Percentiles rank a stretch among this genome's conserved stretches.
Conservation (phyloP, 2,113 vertebrate genomes). For the Tapirus terrestris region DNA sequence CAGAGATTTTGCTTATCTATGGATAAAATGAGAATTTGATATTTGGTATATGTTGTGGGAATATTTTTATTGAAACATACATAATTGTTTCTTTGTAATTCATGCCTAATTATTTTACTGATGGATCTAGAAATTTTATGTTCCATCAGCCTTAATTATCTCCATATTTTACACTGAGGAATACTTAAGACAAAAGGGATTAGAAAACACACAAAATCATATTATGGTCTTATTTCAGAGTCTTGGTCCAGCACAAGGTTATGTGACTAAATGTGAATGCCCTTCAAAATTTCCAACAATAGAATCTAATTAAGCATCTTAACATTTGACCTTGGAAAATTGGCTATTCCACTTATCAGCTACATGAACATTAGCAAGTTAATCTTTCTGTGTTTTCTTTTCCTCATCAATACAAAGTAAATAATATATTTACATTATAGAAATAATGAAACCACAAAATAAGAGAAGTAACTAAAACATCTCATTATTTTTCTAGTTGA, state of each 20-base stretch:
- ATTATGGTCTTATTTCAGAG: background rate
- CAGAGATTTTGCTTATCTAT: background rate
- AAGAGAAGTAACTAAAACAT: conserved; percentile 7
- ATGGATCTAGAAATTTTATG: background rate
- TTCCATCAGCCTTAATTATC: background rate
- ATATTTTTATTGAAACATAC: conserved; percentile 4
- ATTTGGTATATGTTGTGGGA: background rate
- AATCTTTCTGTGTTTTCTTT: conserved; percentile 7
- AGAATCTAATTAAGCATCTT: background rate
- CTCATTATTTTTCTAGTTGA: background rate
- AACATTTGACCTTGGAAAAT: background rate
- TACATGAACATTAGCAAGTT: background rate
- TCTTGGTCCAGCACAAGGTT: background rate
- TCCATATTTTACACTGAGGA: background rate
- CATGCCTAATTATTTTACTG: conserved; percentile 14
- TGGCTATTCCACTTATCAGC: background rate
- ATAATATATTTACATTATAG: background rate
- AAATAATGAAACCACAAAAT: background rate
- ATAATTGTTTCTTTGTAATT: background rate
- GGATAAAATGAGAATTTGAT: background rate
- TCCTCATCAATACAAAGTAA: background rate
- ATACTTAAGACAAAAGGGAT: background rate
- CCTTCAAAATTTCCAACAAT: background rate
- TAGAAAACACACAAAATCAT: background rate
- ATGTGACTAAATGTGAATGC: background rate